These are phyloP conservation scores for Pherbina coryleti DNA, from an alignment of 2,888 invertebrate species.

Conservation along the genomic window DNA sequence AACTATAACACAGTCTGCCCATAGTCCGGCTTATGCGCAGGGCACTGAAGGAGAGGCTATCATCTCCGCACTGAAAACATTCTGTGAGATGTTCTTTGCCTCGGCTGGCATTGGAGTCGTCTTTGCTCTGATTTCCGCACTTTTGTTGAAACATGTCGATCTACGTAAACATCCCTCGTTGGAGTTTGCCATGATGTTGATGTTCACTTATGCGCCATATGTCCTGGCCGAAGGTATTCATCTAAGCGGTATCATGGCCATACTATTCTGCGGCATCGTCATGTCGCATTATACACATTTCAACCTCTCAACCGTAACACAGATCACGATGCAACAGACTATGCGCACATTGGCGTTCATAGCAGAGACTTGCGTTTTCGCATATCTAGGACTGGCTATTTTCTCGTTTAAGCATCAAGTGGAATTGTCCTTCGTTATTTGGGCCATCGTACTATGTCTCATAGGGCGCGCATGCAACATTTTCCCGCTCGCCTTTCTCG, in stretches of 20 bases:
- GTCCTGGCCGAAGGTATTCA: constrained; percentile 97
- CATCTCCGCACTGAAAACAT: constrained; percentile 87
- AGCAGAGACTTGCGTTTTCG: constrained; percentile 98
- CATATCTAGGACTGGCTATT: constrained; percentile 81
- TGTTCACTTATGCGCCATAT: constrained; percentile 98
- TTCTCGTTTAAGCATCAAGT: constrained; percentile 95
- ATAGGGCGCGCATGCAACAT: constrained; percentile 96
- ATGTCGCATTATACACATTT: constrained; percentile 99
- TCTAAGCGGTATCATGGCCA: constrained; percentile 98
- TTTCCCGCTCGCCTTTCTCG: constrained; percentile 92
- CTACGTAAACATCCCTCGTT: constrained; percentile 96
- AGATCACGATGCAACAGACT: constrained; percentile 99
- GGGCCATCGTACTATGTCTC: constrained; percentile 93
- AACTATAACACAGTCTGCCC: constrained; percentile 81
- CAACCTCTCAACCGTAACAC: constrained; percentile 97
- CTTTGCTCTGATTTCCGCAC: constrained; percentile 93
- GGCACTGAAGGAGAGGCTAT: constrained; percentile 83
- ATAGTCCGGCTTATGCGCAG: constrained; percentile 74
- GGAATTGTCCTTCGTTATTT: constrained; percentile 91
- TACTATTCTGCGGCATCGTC: constrained; percentile 97
- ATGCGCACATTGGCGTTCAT: constrained; percentile 96
- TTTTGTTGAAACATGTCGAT: constrained; percentile 95
- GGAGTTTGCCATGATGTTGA: constrained; percentile 98
- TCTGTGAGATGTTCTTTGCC: constrained; percentile 98
- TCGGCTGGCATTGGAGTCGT: constrained; percentile 96